Conservation (phyloP, 1,140 invertebrate genomes). For the Papilio glaucus region DNA sequence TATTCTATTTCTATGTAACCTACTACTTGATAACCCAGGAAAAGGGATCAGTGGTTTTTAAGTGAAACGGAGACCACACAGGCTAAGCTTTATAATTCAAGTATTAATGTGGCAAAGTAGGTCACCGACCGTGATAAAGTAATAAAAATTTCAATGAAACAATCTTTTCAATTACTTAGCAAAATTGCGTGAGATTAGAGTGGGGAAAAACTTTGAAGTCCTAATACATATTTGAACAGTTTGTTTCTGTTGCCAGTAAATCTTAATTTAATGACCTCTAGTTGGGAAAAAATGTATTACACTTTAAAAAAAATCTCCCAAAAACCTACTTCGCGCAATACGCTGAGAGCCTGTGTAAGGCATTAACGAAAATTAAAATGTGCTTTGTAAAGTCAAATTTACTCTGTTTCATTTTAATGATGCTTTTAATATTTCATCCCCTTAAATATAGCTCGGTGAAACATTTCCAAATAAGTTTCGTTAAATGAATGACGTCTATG, state of each 20-base stretch:
- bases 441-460: slow-evolving; percentile 1
- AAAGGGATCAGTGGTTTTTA: background rate
- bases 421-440: slow-evolving; percentile 18
- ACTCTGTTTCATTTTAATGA: slow-evolving; percentile 16
- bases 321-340: background rate
- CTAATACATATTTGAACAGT: slow-evolving; percentile 27
- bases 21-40: too few species aligned
- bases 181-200: slow-evolving; percentile 21
- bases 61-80: too few species aligned
- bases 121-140: background rate
- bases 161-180: slow-evolving; percentile 16
- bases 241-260: slow-evolving; percentile 19
- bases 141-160: background rate
- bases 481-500: background rate
- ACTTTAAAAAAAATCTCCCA: background rate
- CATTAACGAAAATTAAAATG: slow-evolving; percentile 8
- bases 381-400: slow-evolving; percentile 8
- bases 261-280: slow-evolving; percentile 20
- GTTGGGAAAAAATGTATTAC: slow-evolving; percentile 17
- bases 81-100: background rate
- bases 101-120: background rate
- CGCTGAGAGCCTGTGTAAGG: background rate
- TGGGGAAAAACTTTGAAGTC: slow-evolving; percentile 9
- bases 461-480: background rate
- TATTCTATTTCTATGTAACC: too few species aligned